Conservation (phyloP, 2,797 vertebrate species). For the Trachurus trachurus region DNA sequence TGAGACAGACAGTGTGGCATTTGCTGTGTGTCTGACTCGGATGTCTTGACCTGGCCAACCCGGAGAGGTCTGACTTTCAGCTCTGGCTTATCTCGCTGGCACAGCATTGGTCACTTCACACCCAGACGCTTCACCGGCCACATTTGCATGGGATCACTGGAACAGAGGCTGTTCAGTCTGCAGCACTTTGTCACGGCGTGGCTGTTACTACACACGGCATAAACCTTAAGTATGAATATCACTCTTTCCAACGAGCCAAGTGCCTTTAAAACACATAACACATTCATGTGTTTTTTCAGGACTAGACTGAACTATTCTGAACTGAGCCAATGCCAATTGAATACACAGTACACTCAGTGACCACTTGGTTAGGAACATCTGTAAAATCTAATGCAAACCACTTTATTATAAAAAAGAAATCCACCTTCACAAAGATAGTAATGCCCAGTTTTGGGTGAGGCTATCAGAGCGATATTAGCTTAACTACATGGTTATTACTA, state of each 20-base stretch:
- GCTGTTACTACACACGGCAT: constrained; percentile 3
- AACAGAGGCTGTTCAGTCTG: constrained; percentile 25
- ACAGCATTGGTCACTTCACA: constrained; percentile 89
- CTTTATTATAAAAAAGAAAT: background rate
- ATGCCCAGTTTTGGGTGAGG: background rate
- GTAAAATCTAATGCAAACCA: background rate
- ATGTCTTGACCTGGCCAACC: constrained; percentile 84
- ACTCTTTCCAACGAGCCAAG: background rate
- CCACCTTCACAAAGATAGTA: background rate
- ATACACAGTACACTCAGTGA: background rate
- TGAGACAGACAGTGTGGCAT: constrained; percentile 85
- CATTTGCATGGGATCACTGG: constrained; percentile 49
- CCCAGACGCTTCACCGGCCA: constrained; percentile 81
- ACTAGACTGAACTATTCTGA: background rate
- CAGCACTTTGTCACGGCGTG: constrained; percentile 24
- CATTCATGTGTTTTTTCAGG: background rate
- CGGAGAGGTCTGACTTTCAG: constrained; percentile 86
- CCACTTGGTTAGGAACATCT: background rate
- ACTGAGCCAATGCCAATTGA: background rate
- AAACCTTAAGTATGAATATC: background rate
- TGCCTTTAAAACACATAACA: no score
- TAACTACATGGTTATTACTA: background rate
- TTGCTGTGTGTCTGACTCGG: constrained; percentile 83
- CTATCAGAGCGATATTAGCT: background rate
- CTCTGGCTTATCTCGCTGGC: constrained; percentile 88